Evolutionary conservation across 2,113 vertebrate genomes (phyloP).

Genomic region (Pionites leucogaster): DNA sequence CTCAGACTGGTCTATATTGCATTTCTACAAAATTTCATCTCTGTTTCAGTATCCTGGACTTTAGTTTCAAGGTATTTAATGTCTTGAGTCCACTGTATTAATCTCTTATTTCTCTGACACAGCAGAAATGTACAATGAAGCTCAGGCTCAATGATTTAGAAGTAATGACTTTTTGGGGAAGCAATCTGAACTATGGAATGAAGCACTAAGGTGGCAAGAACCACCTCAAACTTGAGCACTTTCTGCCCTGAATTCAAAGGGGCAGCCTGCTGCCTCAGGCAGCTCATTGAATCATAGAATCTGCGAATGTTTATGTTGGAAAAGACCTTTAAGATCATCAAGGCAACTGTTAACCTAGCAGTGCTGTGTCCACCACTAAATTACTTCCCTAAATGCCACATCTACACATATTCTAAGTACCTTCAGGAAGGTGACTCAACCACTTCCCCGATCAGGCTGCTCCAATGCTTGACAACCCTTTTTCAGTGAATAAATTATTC

Average conservation of each 20-base stretch:
- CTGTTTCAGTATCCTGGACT: background rate
- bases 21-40: background rate
- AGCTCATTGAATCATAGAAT: background rate
- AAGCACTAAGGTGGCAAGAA: background rate
- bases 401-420: background rate
- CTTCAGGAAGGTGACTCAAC: background rate
- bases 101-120: background rate
- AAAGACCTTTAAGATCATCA: background rate
- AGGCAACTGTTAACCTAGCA: background rate
- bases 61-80: background rate
- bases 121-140: background rate
- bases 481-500: background rate
- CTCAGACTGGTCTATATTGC: background rate
- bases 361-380: background rate
- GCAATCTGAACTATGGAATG: background rate
- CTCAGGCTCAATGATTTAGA: background rate
- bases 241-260: background rate
- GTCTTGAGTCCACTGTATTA: background rate
- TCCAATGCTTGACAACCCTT: background rate
- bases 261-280: background rate
- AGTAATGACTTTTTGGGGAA: background rate
- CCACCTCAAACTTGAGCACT: background rate
- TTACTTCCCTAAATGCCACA: background rate
- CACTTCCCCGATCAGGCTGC: background rate
- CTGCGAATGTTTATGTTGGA: background rate